Evolutionary conservation across 2,797 vertebrate species (phyloP).

Genomic region (Labeo calbasu): DNA sequence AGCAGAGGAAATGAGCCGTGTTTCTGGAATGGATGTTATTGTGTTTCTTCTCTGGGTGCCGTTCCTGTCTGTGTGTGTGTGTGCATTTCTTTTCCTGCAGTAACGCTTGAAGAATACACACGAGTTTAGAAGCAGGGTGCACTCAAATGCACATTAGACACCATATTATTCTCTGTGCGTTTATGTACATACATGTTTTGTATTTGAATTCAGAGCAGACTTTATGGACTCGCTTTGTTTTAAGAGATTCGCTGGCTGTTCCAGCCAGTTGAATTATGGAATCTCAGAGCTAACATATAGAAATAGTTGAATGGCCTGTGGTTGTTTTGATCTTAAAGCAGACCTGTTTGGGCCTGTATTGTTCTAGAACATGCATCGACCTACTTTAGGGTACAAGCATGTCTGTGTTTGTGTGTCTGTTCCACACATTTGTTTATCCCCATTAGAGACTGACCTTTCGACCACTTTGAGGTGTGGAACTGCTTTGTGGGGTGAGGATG

Average conservation of each 20-base stretch:
- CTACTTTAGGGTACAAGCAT: slow-evolving; percentile 33
- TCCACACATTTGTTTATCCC: slow-evolving; percentile 68
- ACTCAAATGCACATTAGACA: not conserved
- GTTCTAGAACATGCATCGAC: slow-evolving; percentile 53
- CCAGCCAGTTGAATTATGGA: not conserved
- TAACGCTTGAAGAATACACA: not conserved
- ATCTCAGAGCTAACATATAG: not conserved
- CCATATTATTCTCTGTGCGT: not conserved
- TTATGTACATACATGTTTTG: not conserved
- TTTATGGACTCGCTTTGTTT: not conserved
- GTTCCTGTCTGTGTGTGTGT: slow-evolving; percentile 25
- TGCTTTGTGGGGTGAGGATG: slow-evolving; percentile 50
- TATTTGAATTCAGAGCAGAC: not conserved
- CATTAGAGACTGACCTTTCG: slow-evolving; percentile 66
- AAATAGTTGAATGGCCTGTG: slow-evolving; percentile 4
- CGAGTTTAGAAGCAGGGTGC: not conserved
- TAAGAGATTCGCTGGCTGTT: not conserved
- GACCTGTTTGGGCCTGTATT: slow-evolving; percentile 16
- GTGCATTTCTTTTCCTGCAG: slow-evolving; percentile 45
- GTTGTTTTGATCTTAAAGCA: slow-evolving; percentile 47
- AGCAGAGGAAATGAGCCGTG: slow-evolving; percentile 67
- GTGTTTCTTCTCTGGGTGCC: slow-evolving; percentile 62
- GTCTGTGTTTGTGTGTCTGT: slow-evolving; percentile 50
- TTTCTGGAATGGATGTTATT: slow-evolving; percentile 63
- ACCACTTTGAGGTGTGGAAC: slow-evolving; percentile 66